Evolutionary conservation across 2,113 vertebrate species (phyloP), one percentile per base, ranked within the genome.

Genomic region (Mionectes macconnelli): DNA sequence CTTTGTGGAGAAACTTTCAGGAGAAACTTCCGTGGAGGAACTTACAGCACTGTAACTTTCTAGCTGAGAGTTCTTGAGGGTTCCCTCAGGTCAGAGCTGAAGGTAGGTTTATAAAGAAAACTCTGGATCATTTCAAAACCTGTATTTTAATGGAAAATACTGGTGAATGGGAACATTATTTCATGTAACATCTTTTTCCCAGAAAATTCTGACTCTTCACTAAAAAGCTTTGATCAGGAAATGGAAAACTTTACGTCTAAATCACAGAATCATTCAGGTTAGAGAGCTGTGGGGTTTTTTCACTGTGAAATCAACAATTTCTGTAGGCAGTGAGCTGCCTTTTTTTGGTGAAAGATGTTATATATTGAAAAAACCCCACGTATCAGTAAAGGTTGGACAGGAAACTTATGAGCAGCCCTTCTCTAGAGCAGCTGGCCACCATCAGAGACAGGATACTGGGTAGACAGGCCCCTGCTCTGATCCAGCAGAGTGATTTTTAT

Each of bases 381-480:
- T 44, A 47, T 90, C 81, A 52, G 78, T 80, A 82, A 84, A 74
- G 30, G 62, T 96, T 67, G 93, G 82, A 86, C 50, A 83, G 55
- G 50, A 92, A 91, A 77, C 70, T 66, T 66, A 66, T 19, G 64
- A 37, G 8, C 47, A 70, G 40, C 20, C 27, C 47, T 70, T 66
- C 85, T 95, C 72, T 73, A n/a, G 83, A 88, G 90, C 95, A 96
- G 89, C 88, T 97, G 92, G 86, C 84, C 93, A 92, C 92, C 89
- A 49, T 94, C 93, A 93, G 75, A 92, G 92, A 49, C 93, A 94
- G 93, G 95, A 96, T 90, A 55, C 87, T 3, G 72, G 81, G 89
- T 64, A 89, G 91, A 87, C 73, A 90, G 83, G 63, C 40, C 39
- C 21, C 69, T 93, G 60, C 45, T 82, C 72, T 87, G 79, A 91